phyloP scores from a whole-genome alignment of 1,140 invertebrate species.

The Cylas formicarius region DNA sequence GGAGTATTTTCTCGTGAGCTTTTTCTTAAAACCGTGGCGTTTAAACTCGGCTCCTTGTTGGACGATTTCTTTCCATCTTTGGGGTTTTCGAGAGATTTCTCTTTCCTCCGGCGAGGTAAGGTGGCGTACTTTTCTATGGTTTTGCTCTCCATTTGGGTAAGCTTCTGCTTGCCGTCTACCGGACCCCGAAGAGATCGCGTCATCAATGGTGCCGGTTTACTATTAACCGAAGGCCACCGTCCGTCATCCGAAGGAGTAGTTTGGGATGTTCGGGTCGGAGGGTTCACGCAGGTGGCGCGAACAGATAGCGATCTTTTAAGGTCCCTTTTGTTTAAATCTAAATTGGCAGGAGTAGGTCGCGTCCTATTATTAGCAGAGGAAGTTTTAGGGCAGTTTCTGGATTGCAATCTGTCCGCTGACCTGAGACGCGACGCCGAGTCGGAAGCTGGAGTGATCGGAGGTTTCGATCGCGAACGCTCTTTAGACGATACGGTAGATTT shows the following conservation, averaged over 20 bases:
- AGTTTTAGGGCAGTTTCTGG: constrained; percentile 14
- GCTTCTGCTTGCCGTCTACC: constrained; percentile 24
- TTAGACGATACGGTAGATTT: constrained; percentile 40
- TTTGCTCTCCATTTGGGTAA: constrained; percentile 43
- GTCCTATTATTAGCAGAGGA: constrained; percentile 17
- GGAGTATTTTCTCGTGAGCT: constrained; percentile 40
- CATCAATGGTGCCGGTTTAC: constrained; percentile 36
- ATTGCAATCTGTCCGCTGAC: constrained; percentile 30
- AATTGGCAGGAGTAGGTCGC: constrained; percentile 25
- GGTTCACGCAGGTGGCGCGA: constrained; percentile 5
- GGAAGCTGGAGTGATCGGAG: constrained; percentile 45
- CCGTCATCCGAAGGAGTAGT: constrained; percentile 62
- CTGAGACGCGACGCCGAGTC: constrained; percentile 48
- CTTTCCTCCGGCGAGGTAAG: constrained; percentile 59
- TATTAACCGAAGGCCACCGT: constrained; percentile 45
- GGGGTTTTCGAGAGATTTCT: constrained; percentile 47
- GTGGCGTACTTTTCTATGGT: constrained; percentile 66
- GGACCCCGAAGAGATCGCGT: constrained; percentile 31
- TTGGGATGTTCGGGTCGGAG: constrained; percentile 22
- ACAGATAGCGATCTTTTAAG: constrained; percentile 19
- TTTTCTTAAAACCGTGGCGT: constrained; percentile 35
- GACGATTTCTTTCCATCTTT: constrained; percentile 38
- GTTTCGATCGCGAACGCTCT: constrained; percentile 26
- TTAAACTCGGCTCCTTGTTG: constrained; percentile 42
- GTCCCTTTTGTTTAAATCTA: constrained; percentile 28